These are phyloP conservation scores for Arge pagana DNA, from an alignment of 2,888 invertebrate genomes.

Conservation along the genomic window DNA sequence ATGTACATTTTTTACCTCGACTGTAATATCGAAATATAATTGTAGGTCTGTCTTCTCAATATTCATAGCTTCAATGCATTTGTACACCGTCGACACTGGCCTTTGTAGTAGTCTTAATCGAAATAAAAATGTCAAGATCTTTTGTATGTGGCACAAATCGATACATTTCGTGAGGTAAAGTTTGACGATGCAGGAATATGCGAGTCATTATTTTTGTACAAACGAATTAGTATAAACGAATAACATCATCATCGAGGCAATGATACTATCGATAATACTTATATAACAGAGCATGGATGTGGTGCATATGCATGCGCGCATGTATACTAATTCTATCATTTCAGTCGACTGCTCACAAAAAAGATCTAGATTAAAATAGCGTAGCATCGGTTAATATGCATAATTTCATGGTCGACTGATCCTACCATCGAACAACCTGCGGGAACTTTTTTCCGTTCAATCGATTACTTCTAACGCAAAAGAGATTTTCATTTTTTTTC, in stretches of 20 bases:
- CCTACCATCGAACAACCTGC: too few relatives aligned
- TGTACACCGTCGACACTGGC: conserved; percentile 42
- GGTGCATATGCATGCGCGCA: conserved; percentile 18
- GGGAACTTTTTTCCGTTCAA: too few relatives aligned
- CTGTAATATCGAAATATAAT: conserved; percentile 15
- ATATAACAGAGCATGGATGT: conserved; percentile 19
- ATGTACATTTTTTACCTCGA: background rate
- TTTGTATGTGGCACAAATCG: conserved; percentile 16
- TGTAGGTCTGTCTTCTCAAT: background rate
- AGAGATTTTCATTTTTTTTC: too few relatives aligned
- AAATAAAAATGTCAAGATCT: conserved; percentile 12
- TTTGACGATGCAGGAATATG: conserved; percentile 14
- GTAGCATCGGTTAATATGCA: too few relatives aligned
- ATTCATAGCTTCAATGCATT: conserved; percentile 17
- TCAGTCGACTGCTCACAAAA: background rate
- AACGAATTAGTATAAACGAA: background rate
- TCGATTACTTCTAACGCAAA: too few relatives aligned
- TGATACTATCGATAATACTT: too few relatives aligned
- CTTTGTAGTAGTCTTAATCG: conserved; percentile 47
- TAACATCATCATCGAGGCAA: conserved; percentile 6
- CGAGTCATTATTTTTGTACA: conserved; percentile 1
- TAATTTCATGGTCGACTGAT: too few relatives aligned
- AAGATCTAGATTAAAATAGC: too few relatives aligned
- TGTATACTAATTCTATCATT: conserved; percentile 7
- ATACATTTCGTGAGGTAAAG: conserved; percentile 5